Percentiles rank a stretch among this genome's conserved stretches.
Evolutionary conservation across 2,797 vertebrate genomes (phyloP).

Genomic region (Melanotaenia boesemani): DNA sequence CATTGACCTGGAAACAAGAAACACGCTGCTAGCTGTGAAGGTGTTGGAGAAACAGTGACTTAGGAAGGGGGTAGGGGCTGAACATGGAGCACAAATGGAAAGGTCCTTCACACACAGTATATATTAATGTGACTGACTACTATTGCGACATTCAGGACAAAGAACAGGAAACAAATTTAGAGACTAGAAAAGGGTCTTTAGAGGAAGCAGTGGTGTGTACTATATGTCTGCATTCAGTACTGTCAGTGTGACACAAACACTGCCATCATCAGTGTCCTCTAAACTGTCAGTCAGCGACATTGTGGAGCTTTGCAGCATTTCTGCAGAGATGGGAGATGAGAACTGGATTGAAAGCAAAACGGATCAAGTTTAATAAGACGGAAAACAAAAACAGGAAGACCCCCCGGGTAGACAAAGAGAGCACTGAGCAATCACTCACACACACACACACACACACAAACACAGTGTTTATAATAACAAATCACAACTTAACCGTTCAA

Average conservation of each 20-base stretch:
- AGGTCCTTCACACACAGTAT: not conserved
- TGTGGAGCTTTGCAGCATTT: slow-evolving; percentile 44
- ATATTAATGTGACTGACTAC: not conserved
- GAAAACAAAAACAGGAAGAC: slow-evolving; percentile 42
- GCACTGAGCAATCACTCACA: slow-evolving; percentile 46
- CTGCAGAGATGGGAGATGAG: slow-evolving; percentile 36
- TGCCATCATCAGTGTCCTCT: slow-evolving; percentile 20
- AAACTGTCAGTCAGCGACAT: slow-evolving; percentile 43
- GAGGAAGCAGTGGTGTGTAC: not conserved
- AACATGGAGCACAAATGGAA: not conserved
- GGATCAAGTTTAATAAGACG: slow-evolving; percentile 64
- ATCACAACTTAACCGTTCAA: slow-evolving; percentile 21
- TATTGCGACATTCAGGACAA: slow-evolving; percentile 9
- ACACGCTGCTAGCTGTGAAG: slow-evolving; percentile 19
- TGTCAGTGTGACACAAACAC: slow-evolving; percentile 21
- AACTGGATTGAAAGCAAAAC: slow-evolving; percentile 37
- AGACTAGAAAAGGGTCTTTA: not conserved
- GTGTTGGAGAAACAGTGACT: slow-evolving; percentile 22
- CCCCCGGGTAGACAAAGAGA: slow-evolving; percentile 32
- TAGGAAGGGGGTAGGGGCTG: not conserved
- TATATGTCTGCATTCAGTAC: slow-evolving; percentile 21
- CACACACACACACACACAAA: slow-evolving; percentile 15
- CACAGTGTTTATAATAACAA: slow-evolving; percentile 46
- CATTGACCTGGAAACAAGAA: slow-evolving; percentile 26
- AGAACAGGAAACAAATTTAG: not conserved